Percentiles rank a stretch among this genome's conserved stretches.
phyloP scores from a whole-genome alignment of 2,113 vertebrate genomes.

The Penelope pileata region DNA sequence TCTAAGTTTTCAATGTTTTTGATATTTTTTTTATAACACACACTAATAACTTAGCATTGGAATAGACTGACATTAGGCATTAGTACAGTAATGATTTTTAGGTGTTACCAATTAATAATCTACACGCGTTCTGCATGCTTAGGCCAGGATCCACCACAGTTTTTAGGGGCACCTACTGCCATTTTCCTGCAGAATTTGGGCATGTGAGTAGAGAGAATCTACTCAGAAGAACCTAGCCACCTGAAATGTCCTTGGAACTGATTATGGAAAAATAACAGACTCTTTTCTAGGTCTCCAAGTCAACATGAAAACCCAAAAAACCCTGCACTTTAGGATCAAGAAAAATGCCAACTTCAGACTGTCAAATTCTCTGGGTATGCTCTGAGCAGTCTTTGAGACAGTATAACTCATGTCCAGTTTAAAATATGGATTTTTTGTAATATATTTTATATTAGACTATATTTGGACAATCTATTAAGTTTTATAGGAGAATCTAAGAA shows the following conservation, averaged over 20 bases:
- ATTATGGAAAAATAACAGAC: neutral
- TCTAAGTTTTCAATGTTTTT: slow-evolving; percentile 22
- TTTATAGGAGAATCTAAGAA: neutral
- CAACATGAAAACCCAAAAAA: neutral
- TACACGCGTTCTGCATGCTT: neutral
- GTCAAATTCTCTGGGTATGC: neutral
- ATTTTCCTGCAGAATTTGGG: neutral
- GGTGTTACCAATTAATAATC: neutral
- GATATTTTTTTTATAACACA: neutral
- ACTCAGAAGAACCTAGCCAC: neutral
- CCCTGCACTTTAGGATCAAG: neutral
- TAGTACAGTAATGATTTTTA: slow-evolving; percentile 26
- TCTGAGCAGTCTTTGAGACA: too few relatives aligned
- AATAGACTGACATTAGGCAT: neutral
- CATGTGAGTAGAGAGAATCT: neutral
- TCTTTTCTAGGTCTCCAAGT: neutral
- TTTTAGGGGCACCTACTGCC: neutral
- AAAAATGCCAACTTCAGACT: neutral
- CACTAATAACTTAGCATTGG: slow-evolving; percentile 11
- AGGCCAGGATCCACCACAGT: neutral
- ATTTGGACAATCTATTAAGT: neutral
- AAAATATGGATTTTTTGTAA: neutral
- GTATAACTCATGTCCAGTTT: accelerated
- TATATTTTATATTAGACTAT: neutral
- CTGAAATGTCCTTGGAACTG: neutral